These are phyloP conservation scores for Gnatocerus cornutus DNA, from an alignment of 2,888 invertebrate genomes.

Conservation along the genomic window DNA sequence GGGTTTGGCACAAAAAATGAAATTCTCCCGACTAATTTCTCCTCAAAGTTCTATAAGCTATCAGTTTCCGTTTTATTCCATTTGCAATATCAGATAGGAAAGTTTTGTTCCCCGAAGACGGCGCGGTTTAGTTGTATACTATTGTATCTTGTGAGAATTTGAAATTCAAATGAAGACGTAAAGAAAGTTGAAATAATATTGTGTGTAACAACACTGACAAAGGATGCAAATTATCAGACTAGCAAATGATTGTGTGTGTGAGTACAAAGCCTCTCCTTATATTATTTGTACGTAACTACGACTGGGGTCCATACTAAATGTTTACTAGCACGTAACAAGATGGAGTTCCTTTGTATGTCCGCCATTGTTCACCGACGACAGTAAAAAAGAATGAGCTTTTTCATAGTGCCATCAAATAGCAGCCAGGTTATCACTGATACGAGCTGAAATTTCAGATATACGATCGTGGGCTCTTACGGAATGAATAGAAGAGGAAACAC, in stretches of 20 bases:
- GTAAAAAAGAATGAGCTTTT: slow-evolving; percentile 51
- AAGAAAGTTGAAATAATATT: slow-evolving; percentile 44
- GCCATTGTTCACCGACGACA: slow-evolving; percentile 47
- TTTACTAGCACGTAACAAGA: slow-evolving; percentile 50
- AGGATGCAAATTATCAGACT: slow-evolving; percentile 40
- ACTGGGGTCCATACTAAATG: slow-evolving; percentile 42
- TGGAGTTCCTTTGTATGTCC: slow-evolving; percentile 46
- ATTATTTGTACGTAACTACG: slow-evolving; percentile 34
- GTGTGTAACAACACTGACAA: slow-evolving; percentile 36
- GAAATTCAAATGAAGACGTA: slow-evolving; percentile 42
- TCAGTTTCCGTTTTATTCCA: slow-evolving; percentile 11
- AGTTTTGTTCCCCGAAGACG: background rate
- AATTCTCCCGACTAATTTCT: background rate
- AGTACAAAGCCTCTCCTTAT: slow-evolving; percentile 35
- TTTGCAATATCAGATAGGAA: slow-evolving; percentile 7
- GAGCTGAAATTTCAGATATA: slow-evolving; percentile 42
- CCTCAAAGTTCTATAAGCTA: slow-evolving; percentile 3
- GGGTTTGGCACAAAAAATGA: background rate
- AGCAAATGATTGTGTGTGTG: slow-evolving; percentile 32
- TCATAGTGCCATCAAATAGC: slow-evolving; percentile 48
- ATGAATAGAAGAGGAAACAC: slow-evolving; percentile 16
- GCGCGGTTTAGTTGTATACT: slow-evolving; percentile 2
- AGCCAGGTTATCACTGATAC: slow-evolving; percentile 48
- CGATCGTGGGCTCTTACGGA: slow-evolving; percentile 21
- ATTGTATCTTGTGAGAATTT: slow-evolving; percentile 28